Percentiles rank a stretch among this genome's conserved stretches.
Evolutionary conservation across 2,113 vertebrate species (phyloP).

Genomic region (Corapipo altera): DNA sequence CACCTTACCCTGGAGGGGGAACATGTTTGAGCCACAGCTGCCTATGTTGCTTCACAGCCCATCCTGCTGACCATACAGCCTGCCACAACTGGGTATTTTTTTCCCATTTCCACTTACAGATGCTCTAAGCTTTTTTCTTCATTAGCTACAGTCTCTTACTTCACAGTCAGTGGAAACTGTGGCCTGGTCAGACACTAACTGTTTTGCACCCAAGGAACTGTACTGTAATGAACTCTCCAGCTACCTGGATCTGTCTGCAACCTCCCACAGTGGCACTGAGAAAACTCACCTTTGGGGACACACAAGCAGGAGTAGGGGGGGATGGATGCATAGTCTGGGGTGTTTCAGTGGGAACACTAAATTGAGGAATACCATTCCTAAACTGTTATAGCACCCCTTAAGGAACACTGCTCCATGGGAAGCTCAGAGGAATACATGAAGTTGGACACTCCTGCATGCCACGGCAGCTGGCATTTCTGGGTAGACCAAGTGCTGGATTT

Average conservation of each 20-base stretch:
- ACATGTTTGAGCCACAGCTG: background rate
- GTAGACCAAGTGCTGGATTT: background rate
- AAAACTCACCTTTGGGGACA: background rate
- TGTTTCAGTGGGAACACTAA: background rate
- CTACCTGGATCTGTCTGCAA: background rate
- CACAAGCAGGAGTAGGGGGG: background rate
- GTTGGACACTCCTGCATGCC: background rate
- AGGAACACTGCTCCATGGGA: background rate
- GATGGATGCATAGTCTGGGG: background rate
- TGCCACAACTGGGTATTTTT: background rate
- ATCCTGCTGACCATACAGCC: background rate
- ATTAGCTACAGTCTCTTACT: background rate
- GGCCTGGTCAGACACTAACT: background rate
- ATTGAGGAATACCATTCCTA: background rate
- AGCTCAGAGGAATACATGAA: background rate
- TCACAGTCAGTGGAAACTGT: background rate
- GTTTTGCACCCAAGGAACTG: background rate
- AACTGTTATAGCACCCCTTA: background rate
- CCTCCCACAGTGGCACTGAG: background rate
- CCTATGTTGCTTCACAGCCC: background rate
- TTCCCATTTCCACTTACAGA: background rate
- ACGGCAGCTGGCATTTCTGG: background rate
- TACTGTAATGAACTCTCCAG: background rate
- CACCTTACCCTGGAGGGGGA: conserved; percentile 86
- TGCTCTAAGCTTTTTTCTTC: background rate